Evolutionary conservation across 2,113 vertebrate genomes (phyloP).

Genomic region (Nycticorax nycticorax): DNA sequence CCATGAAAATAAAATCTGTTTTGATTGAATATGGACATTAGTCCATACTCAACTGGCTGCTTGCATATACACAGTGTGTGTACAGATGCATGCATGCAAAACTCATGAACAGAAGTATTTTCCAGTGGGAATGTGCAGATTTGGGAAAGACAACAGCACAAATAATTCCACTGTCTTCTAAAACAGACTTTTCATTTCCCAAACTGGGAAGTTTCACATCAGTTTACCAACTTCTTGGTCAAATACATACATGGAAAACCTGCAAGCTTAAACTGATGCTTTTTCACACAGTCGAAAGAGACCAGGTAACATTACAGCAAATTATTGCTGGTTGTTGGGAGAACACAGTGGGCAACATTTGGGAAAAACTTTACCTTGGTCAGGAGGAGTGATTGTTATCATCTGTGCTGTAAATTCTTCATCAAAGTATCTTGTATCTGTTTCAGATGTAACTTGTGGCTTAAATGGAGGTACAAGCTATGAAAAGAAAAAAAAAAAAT

Average conservation of each 20-base stretch:
- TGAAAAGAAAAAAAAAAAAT: background rate
- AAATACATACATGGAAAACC: background rate
- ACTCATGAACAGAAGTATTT: background rate
- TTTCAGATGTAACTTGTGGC: conserved; percentile 95
- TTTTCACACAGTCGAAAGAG: background rate
- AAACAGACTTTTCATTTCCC: background rate
- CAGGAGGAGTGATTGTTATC: conserved; percentile 96
- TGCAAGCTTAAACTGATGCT: background rate
- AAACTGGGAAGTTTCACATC: background rate
- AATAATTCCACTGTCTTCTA: background rate
- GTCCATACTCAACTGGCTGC: background rate
- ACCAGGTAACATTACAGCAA: background rate
- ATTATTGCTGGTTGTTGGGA: background rate
- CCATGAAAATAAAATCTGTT: background rate
- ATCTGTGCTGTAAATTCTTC: conserved; percentile 96
- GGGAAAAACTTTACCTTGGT: conserved; percentile 85
- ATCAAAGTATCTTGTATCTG: conserved; percentile 92
- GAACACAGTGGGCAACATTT: background rate
- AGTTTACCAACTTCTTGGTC: background rate
- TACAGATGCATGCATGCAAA: background rate
- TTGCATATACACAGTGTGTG: no score
- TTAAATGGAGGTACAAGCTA: conserved; percentile 93
- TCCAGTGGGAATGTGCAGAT: background rate
- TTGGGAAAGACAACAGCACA: background rate
- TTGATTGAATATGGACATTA: background rate